phyloP scores from a whole-genome alignment of 1,140 invertebrate species.

The Planococcus citri region DNA sequence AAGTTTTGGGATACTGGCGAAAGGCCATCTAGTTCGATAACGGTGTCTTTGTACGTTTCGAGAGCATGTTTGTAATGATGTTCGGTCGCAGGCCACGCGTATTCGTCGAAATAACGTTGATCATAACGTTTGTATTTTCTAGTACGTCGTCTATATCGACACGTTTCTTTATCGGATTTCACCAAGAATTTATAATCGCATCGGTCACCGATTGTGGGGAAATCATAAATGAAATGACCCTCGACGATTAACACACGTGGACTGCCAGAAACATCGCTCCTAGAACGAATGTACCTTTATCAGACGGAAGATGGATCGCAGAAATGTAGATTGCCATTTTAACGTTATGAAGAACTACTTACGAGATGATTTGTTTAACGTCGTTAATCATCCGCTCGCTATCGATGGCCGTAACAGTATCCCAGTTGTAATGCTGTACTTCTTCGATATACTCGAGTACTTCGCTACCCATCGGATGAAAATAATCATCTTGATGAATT shows the following conservation, averaged over 20 bases:
- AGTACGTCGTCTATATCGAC: background rate
- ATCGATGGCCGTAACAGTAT: slow-evolving; percentile 55
- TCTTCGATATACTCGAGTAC: slow-evolving; percentile 48
- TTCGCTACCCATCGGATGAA: slow-evolving; percentile 50
- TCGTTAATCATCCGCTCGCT: slow-evolving; percentile 56
- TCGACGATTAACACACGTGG: background rate
- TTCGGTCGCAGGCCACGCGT: background rate
- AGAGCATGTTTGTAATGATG: background rate
- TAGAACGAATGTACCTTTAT: background rate
- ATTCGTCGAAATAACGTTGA: background rate
- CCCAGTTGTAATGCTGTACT: slow-evolving; percentile 65
- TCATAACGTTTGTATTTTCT: background rate
- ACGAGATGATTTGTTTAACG: slow-evolving; percentile 33
- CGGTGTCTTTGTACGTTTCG: background rate
- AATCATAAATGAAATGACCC: background rate
- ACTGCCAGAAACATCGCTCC: background rate
- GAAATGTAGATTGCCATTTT: background rate
- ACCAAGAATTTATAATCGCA: background rate
- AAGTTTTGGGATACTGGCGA: background rate
- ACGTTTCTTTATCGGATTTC: background rate
- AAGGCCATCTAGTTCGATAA: background rate
- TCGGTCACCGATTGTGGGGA: background rate
- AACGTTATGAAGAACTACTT: background rate
- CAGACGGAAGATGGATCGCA: too few species aligned
- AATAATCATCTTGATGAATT: slow-evolving; percentile 66